Evolutionary conservation across 2,113 vertebrate species (phyloP), one percentile per base, ranked within the genome.

Genomic region (Neolamprologus devosi): DNA sequence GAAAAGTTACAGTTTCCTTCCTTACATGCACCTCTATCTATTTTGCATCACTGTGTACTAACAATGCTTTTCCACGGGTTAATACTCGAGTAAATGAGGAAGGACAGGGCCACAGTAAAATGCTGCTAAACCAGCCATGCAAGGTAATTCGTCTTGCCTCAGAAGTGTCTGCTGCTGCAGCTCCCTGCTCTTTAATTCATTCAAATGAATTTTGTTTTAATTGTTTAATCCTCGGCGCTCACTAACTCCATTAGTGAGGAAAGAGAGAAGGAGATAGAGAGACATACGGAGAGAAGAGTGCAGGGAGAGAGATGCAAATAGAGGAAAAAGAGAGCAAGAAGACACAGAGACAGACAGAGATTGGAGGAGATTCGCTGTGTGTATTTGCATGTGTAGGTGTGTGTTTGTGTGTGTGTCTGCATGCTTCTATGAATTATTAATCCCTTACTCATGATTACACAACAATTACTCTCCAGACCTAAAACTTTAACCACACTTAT

Each of bases 161-260:
- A 88, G 85, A 94, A 88, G 93, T 90, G 87, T 88, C 90, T 88
- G 88, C 85, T 45, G 63, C 89, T 58, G 87, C 92, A 80, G 91
- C 86, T 91, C 83, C 83, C 87, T 84, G 81, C 88, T 89, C 93
- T 91, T 94, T 92, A 93, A 95, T 94, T 94, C 92, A 93, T 94
- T 92, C 91, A 92, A 94, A 92, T 94, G 86, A 92, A 91, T 94
- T 94, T 95, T 65, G 83, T 88, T 95, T 94, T 95, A 92, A 94
- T 94, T 94, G 93, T 94, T 95, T 94, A 80, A 93, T 94, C 91
- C 90, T 90, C 51, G 11, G 86, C 70, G 87, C 89, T 93, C 93
- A 85, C 90, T 88, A 91, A 94, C 93, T 92, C 91, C 87, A 94
- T 94, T 94, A 94, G 91, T 58, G 80, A 84, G 85, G 85, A 86